Evolutionary conservation across 53 echinoderm and acorn worm genomes (phyloP), one percentile per base, ranked within the genome.

Genomic region (Zoroaster sp.): DNA sequence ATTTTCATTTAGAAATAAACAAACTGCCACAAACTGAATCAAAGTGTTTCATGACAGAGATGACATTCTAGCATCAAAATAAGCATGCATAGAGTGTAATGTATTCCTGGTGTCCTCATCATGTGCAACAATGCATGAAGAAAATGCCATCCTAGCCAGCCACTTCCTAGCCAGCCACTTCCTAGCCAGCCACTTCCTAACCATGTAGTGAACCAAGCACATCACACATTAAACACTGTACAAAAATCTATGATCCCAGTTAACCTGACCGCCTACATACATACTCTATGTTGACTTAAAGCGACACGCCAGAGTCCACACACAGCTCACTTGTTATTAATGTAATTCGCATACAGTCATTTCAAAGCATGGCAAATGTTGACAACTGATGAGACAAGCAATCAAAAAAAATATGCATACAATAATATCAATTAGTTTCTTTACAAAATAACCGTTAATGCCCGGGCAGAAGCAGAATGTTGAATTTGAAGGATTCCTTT

Each of bases 201-300:
- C 73, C 20, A 39, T 34, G 35, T 72, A n/a, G 23, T 72, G 23
- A 40, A 41, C 41, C 73, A 39, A 72, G 40, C 12, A 40, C 73
- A 72, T 72, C 41, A 40, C 40, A 72, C 73, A 40, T 40, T n/a
- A n/a, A n/a, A n/a, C n/a, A 40, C 40, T 7, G 73, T 20, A 21
- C 40, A 18, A 39, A 40, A 72, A 72, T 72, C 73, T 40, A 72
- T 72, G 40, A 72, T 23, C 23, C 73, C 73, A 72, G 73, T 72
- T 72, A 40, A 72, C 73, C 39, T 11, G 41, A 18, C 73, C 5
- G 35, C n/a, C n/a, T 35, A 40, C 73, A 5, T 35, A 37, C 40
- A 3, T 4, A 5, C 18, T 11, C 20, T 40, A 4, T 5, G 7
- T 72, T 72, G 35, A 39, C 39, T n/a, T 7, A 41, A 14, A 14